A percentile compares a stretch with the other conserved stretches of the same genome.
These are phyloP conservation scores for Tipula unca DNA, from an alignment of 2,888 invertebrate genomes.

Conservation along the genomic window DNA sequence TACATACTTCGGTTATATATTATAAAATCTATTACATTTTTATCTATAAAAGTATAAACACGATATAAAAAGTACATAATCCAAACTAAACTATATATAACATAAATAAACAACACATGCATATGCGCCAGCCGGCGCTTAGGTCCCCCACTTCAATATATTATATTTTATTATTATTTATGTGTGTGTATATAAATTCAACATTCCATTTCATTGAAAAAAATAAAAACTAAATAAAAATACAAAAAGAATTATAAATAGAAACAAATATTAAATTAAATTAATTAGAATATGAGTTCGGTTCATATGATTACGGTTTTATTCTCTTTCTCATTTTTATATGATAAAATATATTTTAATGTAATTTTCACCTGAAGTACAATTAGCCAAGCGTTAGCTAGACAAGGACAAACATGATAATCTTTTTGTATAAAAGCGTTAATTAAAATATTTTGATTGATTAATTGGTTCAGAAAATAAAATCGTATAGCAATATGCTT, in stretches of 20 bases:
- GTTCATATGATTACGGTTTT: neutral
- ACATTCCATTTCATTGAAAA: conserved; percentile 8
- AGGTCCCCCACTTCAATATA: neutral
- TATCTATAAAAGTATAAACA: neutral
- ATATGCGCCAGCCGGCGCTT: conserved; percentile 14
- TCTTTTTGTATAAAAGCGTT: neutral
- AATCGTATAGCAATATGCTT: neutral
- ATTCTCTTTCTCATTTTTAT: neutral
- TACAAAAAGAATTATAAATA: neutral
- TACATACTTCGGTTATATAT: neutral
- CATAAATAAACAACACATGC: neutral
- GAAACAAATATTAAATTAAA: conserved; percentile 3
- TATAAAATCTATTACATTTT: neutral
- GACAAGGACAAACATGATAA: neutral
- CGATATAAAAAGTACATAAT: neutral
- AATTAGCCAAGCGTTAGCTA: neutral
- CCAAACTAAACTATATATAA: neutral
- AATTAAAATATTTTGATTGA: neutral
- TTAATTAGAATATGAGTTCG: neutral
- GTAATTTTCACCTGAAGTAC: neutral
- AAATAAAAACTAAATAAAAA: neutral
- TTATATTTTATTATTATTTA: neutral
- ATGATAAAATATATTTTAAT: neutral
- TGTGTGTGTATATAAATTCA: neutral
- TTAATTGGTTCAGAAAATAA: neutral